Base-by-base conservation (phyloP, 2,113 vertebrate genomes). In the Gallinago media region DNA sequence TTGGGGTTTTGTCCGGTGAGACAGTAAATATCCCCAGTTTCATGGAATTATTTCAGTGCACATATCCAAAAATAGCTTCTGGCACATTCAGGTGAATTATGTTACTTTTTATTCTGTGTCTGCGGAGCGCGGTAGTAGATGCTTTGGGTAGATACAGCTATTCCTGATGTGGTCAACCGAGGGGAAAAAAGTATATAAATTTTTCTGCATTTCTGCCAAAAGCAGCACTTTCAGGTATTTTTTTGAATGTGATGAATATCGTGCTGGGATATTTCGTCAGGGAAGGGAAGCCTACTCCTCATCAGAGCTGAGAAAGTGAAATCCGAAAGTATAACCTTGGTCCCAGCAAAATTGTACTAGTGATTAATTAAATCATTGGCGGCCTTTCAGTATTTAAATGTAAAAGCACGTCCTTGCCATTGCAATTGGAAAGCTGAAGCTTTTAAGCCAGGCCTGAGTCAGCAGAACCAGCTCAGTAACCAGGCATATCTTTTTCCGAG, bases 381-480 rank as follows among this genome's bases (percentile, higher is more conserved):
- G 4, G 67, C n/a, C 34, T 96, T 93, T 93, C 61, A 84, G 25
- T 47, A 50, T 84, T 93, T 88, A 86, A 88, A 93, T 92, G 44
- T 65, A 44, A 84, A 92, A 67, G 80, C 25, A 76, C 89, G 54
- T 76, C 46, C 38, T 90, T 88, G n/a, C 67, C 52, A 65, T 7
- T 90, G 65, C 8, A 88, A 70, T 18, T 71, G 79, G 63, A 94
- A 92, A 94, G 44, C 42, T 77, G 58, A 79, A 88, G 71, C 59
- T 86, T 94, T 94, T 66, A 94, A 81, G 59, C 58, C 72, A 89
- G 44, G 70, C 82, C 87, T 94, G 87, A 96, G 81, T 95, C 82
- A 97, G 96, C 92, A 94, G 49, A 96, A 91, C 14, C 36, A 88
- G 70, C 75, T 85, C 50, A 66, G 96, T 68, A 72, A 94, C 85